Percentiles rank a stretch among this genome's conserved stretches.
These are phyloP conservation scores for Vidua macroura DNA, from an alignment of 2,113 vertebrate species.

Conservation along the genomic window DNA sequence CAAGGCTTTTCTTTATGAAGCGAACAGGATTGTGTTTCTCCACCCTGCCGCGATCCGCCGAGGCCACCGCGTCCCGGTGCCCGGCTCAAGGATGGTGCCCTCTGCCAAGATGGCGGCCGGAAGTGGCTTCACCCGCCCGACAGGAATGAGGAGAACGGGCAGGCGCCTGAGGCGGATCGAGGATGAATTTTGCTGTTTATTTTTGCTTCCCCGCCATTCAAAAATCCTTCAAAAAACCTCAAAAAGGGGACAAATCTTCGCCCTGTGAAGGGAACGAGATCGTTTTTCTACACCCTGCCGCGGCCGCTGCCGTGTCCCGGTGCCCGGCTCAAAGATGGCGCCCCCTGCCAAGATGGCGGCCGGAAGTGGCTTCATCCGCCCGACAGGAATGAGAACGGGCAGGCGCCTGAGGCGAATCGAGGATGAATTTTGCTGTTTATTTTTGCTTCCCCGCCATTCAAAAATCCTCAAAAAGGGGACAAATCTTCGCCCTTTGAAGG, in stretches of 20 bases:
- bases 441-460: neutral
- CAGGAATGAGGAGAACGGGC: too few relatives aligned
- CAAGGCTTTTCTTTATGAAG: neutral
- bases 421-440: neutral
- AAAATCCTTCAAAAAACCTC: neutral
- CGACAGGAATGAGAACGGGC: too few relatives aligned
- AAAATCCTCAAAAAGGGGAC: neutral
- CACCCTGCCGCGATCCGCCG: neutral
- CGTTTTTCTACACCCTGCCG: neutral
- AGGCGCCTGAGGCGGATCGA: neutral
- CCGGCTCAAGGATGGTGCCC: conserved; percentile 77
- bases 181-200: neutral
- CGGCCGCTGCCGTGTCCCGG: neutral
- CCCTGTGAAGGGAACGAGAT: too few relatives aligned
- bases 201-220: neutral
- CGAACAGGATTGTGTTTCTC: neutral
- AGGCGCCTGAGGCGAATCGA: neutral
- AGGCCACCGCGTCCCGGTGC: conserved; percentile 6
- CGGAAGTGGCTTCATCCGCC: neutral
- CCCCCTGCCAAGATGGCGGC: neutral
- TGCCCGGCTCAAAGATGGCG: conserved; percentile 79
- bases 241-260: too few relatives aligned
- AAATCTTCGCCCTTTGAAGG: too few relatives aligned
- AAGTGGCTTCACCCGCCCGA: neutral
- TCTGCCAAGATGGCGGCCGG: neutral